Evolutionary conservation across 2,888 invertebrate genomes (phyloP), one percentile per base, ranked within the genome.

Genomic region (Spisula solida): DNA sequence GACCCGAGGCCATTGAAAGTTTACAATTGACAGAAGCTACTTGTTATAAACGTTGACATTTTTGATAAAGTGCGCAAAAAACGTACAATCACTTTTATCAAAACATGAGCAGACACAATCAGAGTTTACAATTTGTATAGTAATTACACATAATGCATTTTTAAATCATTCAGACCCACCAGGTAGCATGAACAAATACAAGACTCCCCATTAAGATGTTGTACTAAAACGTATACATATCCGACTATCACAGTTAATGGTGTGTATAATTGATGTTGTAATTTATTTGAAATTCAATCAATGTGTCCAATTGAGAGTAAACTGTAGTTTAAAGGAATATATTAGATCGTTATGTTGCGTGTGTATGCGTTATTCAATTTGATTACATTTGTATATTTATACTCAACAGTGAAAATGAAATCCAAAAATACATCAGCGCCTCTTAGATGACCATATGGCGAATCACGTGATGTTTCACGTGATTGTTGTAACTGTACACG

Each of bases 251-350:
- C n/a, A n/a, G 25, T 25, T 12, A 66, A 25, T 66, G 60, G 6
- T 66, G 60, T n/a, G 25, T 10, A 2, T 66, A 66, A 66, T 25
- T 66, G 60, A 8, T 6, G 60, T n/a, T 25, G 60, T 25, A 66
- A 25, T 66, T 25, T 25, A 25, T 66, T 66, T 66, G 60, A 66
- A 66, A 66, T 66, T 66, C 25, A 66, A 66, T 66, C 60, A 25
- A 10, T 20, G 25, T 25, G 60, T 0, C 25, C n/a, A 66, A 66
- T 25, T 66, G 20, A 66, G 60, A 66, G 60, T 12, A n/a, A 66
- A 4, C 8, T 66, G 25, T 66, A 25, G n/a, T 12, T 25, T 8
- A 41, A 41, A 8, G 41, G 8, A 41, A 41, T 5, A 5, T 41
- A 41, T 41, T 41, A 41, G 2, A 41, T 41, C 41, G 41, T 41